These are phyloP conservation scores for Atherinomorus stipes DNA, from an alignment of 2,113 vertebrate species.

Conservation along the genomic window DNA sequence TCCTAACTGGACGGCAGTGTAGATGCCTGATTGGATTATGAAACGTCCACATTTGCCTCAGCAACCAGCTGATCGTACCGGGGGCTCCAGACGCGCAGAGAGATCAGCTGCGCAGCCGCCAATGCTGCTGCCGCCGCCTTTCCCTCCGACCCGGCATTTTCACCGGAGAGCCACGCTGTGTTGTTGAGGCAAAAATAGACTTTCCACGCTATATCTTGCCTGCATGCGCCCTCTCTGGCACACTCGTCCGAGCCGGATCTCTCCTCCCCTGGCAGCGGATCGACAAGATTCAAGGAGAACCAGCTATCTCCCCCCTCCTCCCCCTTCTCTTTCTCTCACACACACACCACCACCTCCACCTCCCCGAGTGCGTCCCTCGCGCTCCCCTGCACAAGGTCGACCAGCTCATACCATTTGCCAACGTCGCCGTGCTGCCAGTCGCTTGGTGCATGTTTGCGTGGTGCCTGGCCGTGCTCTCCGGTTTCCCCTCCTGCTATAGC, in stretches of 20 bases:
- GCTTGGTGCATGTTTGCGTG: conserved; percentile 40
- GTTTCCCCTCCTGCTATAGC: conserved; percentile 6
- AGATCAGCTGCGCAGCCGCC: conserved; percentile 31
- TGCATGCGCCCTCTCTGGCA: conserved; percentile 62
- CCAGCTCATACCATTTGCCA: conserved; percentile 65
- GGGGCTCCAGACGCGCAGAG: conserved; percentile 41
- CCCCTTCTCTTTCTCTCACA: conserved; percentile 2
- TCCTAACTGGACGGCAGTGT: neutral
- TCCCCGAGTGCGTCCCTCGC: conserved; percentile 62
- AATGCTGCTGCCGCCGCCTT: conserved; percentile 1
- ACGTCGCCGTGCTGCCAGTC: conserved; percentile 55
- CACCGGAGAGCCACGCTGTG: conserved; percentile 52
- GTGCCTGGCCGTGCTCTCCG: conserved; percentile 43
- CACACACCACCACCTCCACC: conserved; percentile 18
- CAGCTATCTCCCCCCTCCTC: neutral
- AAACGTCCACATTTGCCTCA: conserved; percentile 41
- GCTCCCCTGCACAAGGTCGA: conserved; percentile 76
- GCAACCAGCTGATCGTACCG: conserved; percentile 53
- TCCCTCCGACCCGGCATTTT: conserved; percentile 41
- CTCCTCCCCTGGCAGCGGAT: conserved; percentile 51
- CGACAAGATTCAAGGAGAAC: conserved; percentile 68
- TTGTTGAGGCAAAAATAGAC: conserved; percentile 69
- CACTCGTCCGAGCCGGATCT: conserved; percentile 33
- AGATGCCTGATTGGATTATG: conserved; percentile 32
- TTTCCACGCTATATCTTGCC: conserved; percentile 57